phyloP scores from a whole-genome alignment of 2,797 vertebrate genomes.

The Enteromius anoplus region DNA sequence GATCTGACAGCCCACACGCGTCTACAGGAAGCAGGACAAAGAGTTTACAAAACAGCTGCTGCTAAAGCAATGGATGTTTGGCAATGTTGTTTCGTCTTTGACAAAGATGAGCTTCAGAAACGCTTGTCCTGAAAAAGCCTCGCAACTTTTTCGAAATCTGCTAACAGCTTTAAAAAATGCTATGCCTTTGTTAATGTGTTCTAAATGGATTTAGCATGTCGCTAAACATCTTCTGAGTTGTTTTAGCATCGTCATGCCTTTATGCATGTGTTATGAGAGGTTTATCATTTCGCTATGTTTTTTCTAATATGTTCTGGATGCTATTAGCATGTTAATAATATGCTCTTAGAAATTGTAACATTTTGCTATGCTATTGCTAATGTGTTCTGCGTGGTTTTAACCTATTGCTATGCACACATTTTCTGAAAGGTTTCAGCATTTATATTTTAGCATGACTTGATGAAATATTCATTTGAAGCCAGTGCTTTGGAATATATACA shows the following conservation, averaged over 20 bases:
- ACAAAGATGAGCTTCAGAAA: neutral
- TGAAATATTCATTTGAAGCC: neutral
- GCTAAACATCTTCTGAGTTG: too few relatives aligned
- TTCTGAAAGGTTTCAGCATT: neutral
- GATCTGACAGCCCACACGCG: slow-evolving; percentile 91
- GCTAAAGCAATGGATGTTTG: neutral
- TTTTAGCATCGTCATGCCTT: neutral
- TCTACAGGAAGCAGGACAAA: slow-evolving; percentile 73
- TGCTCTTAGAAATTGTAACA: too few relatives aligned
- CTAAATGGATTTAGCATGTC: fast-evolving
- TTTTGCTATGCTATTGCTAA: neutral
- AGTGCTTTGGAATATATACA: neutral
- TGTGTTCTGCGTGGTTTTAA: neutral
- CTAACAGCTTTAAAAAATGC: neutral
- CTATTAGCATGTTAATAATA: neutral
- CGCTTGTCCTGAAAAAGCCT: neutral
- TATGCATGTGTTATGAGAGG: neutral
- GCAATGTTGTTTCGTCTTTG: neutral
- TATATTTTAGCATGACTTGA: neutral
- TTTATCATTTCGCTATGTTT: neutral
- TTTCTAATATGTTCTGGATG: neutral
- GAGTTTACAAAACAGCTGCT: neutral
- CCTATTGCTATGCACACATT: too few relatives aligned
- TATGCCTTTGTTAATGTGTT: neutral
- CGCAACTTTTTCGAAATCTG: neutral